These are phyloP conservation scores for Gila orcuttii DNA, from an alignment of 2,113 vertebrate species.

Conservation along the genomic window DNA sequence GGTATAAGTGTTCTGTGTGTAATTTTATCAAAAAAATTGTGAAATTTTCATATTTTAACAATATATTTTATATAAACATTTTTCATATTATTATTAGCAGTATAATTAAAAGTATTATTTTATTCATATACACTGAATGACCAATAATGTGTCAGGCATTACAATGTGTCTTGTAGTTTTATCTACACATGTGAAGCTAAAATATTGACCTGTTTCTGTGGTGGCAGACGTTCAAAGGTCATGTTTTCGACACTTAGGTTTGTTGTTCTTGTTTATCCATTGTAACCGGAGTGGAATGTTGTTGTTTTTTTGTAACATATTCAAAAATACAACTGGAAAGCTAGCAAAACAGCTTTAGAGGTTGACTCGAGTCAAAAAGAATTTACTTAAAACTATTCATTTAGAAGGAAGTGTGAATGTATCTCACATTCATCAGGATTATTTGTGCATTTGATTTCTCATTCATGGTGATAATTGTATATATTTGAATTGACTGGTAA, in stretches of 20 bases:
- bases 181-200: background rate
- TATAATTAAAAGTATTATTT: too few relatives aligned
- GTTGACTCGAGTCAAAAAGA: too few relatives aligned
- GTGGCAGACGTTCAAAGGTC: constrained; percentile 19
- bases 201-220: background rate
- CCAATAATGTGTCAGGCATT: background rate
- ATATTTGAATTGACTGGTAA: background rate
- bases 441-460: too few relatives aligned
- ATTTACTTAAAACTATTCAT: too few relatives aligned
- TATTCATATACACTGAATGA: too few relatives aligned
- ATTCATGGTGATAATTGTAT: background rate
- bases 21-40: too few relatives aligned
- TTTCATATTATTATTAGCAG: too few relatives aligned
- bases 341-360: background rate
- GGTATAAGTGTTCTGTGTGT: too few relatives aligned
- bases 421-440: too few relatives aligned
- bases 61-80: too few relatives aligned
- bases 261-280: background rate
- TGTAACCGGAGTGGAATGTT: background rate
- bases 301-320: background rate
- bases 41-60: too few relatives aligned
- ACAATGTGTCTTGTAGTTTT: background rate
- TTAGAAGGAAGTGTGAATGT: too few relatives aligned
- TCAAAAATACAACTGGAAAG: background rate
- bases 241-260: background rate